Conservation (phyloP, 2,888 invertebrate species). For the Lycophotia porphyrea region DNA sequence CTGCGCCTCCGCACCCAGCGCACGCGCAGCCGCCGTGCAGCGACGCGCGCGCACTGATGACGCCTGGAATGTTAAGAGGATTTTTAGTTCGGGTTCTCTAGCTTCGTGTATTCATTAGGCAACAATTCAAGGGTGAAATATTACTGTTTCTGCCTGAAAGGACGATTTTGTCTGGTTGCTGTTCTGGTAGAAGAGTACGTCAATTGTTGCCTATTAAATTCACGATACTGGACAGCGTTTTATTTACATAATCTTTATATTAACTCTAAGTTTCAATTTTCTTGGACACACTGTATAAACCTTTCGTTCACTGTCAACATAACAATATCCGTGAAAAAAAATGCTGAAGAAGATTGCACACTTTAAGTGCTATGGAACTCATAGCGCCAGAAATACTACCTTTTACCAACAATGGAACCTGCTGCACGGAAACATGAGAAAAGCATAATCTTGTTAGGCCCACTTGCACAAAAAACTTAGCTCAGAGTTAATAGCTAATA, state of each 20-base stretch:
- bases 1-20: slow-evolving; percentile 84
- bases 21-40: slow-evolving; percentile 85
- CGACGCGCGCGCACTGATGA: slow-evolving; percentile 83
- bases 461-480: no score
- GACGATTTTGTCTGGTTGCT: no score
- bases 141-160: neutral
- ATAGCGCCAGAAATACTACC: neutral
- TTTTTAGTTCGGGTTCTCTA: neutral
- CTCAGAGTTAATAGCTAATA: no score
- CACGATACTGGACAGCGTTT: neutral
- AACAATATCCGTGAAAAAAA: neutral
- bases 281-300: neutral
- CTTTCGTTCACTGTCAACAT: neutral
- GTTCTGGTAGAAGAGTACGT: neutral
- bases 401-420: neutral
- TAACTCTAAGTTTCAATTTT: neutral
- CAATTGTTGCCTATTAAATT: neutral
- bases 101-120: neutral
- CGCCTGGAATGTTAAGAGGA: slow-evolving; percentile 69
- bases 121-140: neutral
- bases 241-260: neutral
- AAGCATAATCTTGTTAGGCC: neutral
- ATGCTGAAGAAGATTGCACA: neutral
- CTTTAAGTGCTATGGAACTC: no score
- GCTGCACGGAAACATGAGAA: neutral